Percentiles rank a stretch among this genome's conserved stretches.
phyloP scores from a whole-genome alignment of 2,797 vertebrate species.

The Pipistrellus kuhlii region DNA sequence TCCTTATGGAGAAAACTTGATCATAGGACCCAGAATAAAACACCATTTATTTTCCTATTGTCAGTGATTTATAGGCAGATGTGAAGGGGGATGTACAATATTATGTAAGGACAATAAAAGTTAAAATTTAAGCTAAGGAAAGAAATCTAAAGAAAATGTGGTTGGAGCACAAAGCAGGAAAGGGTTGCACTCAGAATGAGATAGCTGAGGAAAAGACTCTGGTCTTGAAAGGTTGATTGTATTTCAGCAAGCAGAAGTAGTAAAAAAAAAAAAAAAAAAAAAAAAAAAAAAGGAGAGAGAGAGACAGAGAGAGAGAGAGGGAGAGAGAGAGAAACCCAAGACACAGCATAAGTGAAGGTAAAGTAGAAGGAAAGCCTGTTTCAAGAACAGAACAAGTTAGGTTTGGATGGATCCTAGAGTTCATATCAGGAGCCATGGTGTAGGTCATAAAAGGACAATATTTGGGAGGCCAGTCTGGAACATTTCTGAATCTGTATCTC shows the following conservation, averaged over 20 bases:
- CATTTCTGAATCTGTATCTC: neutral
- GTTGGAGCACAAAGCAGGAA: neutral
- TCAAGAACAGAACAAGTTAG: neutral
- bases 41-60: neutral
- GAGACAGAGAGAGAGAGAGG: too few relatives aligned
- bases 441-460: neutral
- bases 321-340: neutral
- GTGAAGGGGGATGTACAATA: neutral
- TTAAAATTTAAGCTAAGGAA: neutral
- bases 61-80: neutral
- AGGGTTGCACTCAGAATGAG: too few relatives aligned
- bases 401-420: neutral
- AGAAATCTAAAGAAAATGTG: neutral
- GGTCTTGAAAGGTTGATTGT: neutral
- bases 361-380: neutral
- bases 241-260: neutral
- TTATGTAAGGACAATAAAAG: neutral
- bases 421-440: fast-evolving
- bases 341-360: neutral
- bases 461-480: neutral
- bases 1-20: neutral
- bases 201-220: neutral
- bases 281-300: too few relatives aligned
- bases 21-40: neutral
- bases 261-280: neutral